phyloP scores from a whole-genome alignment of 2,888 invertebrate genomes.

The Andrena flavipes region DNA sequence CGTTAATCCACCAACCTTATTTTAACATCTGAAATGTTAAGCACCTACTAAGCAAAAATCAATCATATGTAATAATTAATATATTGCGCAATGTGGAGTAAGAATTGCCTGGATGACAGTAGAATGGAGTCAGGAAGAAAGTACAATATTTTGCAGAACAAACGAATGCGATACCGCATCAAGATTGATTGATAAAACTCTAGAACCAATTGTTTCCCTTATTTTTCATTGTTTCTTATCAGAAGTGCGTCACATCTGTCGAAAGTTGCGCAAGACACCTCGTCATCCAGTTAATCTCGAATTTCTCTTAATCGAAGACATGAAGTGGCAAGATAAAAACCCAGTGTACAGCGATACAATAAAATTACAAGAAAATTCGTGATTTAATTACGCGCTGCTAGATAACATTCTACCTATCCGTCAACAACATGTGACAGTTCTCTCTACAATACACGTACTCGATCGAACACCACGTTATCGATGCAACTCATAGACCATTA shows the following conservation, averaged over 20 bases:
- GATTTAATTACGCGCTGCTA: too few species aligned
- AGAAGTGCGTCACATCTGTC: not conserved
- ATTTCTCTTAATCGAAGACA: not conserved
- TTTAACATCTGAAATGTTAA: too few species aligned
- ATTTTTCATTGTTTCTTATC: conserved; percentile 25
- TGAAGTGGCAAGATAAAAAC: too few species aligned
- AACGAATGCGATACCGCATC: conserved; percentile 12
- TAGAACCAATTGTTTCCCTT: not conserved
- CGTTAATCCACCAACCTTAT: too few species aligned
- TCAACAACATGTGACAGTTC: not conserved
- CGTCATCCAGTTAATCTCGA: not conserved
- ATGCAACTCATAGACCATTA: not conserved
- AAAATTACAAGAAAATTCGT: not conserved
- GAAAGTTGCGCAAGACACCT: conserved; percentile 2
- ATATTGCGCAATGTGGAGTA: not conserved
- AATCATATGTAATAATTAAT: not conserved
- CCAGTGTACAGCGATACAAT: too few species aligned
- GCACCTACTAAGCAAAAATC: not conserved
- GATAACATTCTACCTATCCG: not conserved
- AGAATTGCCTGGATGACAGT: conserved; percentile 1
- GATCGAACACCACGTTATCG: not conserved
- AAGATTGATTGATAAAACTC: not conserved
- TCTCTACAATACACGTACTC: not conserved
- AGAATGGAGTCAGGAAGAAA: not conserved
- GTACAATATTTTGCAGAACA: not conserved